Base-by-base conservation (phyloP, 2,113 vertebrate genomes). In the Rutilus rutilus region DNA sequence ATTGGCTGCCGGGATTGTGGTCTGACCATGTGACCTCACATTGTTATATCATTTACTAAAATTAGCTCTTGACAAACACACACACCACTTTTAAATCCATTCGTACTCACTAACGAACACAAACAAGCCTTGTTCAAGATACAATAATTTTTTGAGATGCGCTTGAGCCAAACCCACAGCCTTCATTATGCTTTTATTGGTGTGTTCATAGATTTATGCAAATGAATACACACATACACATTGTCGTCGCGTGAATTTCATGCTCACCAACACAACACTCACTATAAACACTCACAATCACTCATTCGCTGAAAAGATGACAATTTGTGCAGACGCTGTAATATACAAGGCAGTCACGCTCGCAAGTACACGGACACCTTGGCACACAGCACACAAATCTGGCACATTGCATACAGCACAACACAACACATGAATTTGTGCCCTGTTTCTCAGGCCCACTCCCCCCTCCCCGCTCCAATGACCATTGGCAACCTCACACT, bases 1-100 rank as follows among this genome's bases (percentile, higher is more conserved):
- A 79, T 71, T 84, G 59, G 76, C 42, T 74, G 82, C 47, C 6
- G 60, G 10, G 67, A 81, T 83, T 85, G 75, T 78, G 84, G 84
- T 78, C 57, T 85, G 77, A 57, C 23, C 62, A 79, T 79, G 54
- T 60, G 54, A 79, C 77, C 54, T 21, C 11, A 60, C 6, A 39
- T 79, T 79, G 54, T 79, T 79, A 79, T 39, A 79, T 79, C 0
- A 60, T 42, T 60, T 30, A 60, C 33, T 60, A 60, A 79, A 79
- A 79, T 79, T 79, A 79, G 77, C 54, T 57, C 19, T 57, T 57
- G 19, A 60, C 54, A 23, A 33, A 27, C 65, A 36, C 27, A 57
- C 52, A 60, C 23, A 69, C 65, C 14, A 33, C 65, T 36, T 19
- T 69, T 69, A 36, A 54, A 75, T 15, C 39, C 21, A 52, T 21